Conservation (phyloP, 2,888 invertebrate species). For the Hetaerina titia region DNA sequence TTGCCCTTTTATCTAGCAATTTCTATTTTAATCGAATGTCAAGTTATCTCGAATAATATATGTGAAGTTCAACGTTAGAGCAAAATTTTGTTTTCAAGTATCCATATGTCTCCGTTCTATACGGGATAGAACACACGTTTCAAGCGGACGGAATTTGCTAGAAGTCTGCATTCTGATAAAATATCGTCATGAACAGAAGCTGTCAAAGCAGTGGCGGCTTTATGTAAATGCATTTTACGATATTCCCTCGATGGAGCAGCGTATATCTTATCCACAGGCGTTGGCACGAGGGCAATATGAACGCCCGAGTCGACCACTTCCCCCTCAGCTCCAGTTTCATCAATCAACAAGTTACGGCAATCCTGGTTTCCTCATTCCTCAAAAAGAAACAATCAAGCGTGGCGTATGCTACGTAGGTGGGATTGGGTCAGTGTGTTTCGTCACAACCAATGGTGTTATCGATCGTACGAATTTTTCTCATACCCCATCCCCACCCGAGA, state of each 20-base stretch:
- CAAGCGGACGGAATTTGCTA: no score
- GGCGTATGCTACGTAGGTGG: background rate
- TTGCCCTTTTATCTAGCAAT: no score
- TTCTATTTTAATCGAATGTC: no score
- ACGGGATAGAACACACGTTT: no score
- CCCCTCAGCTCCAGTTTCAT: constrained; percentile 4
- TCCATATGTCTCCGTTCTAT: no score
- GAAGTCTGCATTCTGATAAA: no score
- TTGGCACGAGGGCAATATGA: background rate
- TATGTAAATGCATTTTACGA: background rate
- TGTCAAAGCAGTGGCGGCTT: no score
- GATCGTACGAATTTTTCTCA: background rate
- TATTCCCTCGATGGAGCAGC: background rate
- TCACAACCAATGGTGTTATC: background rate
- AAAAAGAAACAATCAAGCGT: background rate
- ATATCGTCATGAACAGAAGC: no score
- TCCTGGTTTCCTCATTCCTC: constrained; percentile 12
- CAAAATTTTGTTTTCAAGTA: no score
- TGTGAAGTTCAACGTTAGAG: no score
- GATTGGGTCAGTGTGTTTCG: background rate
- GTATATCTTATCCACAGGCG: background rate
- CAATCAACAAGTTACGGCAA: constrained; percentile 23
- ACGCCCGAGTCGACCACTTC: background rate
- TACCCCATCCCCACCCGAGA: background rate
- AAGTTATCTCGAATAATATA: no score